A percentile compares a stretch with the other conserved stretches of the same genome.
These are phyloP conservation scores for Deilephila elpenor DNA, from an alignment of 2,888 invertebrate species.

Conservation along the genomic window DNA sequence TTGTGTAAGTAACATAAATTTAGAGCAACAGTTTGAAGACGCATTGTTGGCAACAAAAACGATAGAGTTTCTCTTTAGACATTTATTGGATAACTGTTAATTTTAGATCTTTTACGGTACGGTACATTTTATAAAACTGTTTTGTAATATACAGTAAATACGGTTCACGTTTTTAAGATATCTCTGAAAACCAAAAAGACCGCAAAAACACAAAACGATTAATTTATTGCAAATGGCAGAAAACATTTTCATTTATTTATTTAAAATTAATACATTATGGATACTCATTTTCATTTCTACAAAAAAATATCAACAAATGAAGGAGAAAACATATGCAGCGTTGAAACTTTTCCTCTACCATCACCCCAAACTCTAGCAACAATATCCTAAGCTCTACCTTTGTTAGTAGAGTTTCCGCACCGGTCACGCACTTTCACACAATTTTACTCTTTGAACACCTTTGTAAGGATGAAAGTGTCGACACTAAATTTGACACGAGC, in stretches of 20 bases:
- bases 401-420: not conserved
- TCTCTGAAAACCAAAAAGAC: too few relatives aligned
- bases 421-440: slow-evolving; percentile 16
- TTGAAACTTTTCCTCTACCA: not conserved
- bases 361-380: not conserved
- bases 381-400: not conserved
- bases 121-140: too few relatives aligned
- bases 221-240: too few relatives aligned
- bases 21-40: not conserved
- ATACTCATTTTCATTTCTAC: too few relatives aligned
- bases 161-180: too few relatives aligned
- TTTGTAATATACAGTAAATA: too few relatives aligned
- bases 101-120: not conserved
- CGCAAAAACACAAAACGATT: too few relatives aligned
- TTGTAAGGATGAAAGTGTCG: slow-evolving; percentile 51
- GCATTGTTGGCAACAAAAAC: not conserved
- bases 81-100: not conserved
- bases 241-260: too few relatives aligned
- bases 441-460: slow-evolving; percentile 13
- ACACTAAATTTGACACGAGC: slow-evolving; percentile 48
- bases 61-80: not conserved
- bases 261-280: too few relatives aligned
- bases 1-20: not conserved
- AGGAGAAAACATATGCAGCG: too few relatives aligned
- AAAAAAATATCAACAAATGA: too few relatives aligned